phyloP scores from a whole-genome alignment of 2,888 invertebrate species.

The Athrips mouffetella region DNA sequence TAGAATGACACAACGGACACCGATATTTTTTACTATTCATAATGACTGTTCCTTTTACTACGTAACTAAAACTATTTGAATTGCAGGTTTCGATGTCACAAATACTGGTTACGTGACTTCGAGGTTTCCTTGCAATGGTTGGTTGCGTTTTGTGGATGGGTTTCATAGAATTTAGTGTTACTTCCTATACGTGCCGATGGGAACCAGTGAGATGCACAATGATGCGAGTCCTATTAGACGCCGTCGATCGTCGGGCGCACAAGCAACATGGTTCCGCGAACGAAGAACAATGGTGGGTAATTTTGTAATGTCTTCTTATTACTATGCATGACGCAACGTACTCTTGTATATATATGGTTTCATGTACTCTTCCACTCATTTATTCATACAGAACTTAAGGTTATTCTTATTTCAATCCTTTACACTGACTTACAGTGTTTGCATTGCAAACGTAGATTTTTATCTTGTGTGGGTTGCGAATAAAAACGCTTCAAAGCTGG shows the following conservation, averaged over 20 bases:
- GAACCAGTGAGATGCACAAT: slow-evolving; percentile 60
- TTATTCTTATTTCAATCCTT: slow-evolving; percentile 47
- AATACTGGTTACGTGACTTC: slow-evolving; percentile 37
- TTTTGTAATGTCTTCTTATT: slow-evolving; percentile 74
- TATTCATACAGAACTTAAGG: slow-evolving; percentile 50
- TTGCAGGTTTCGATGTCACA: slow-evolving; percentile 20
- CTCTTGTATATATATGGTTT: slow-evolving; percentile 44
- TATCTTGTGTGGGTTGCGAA: slow-evolving; percentile 7
- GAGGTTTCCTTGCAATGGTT: slow-evolving; percentile 16
- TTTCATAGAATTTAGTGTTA: slow-evolving; percentile 40
- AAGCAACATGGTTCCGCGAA: slow-evolving; percentile 66
- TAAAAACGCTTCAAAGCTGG: slow-evolving; percentile 1
- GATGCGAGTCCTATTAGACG: slow-evolving; percentile 57
- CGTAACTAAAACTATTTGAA: slow-evolving; percentile 20
- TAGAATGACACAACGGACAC: not conserved
- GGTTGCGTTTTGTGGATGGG: slow-evolving; percentile 18
- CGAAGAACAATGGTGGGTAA: slow-evolving; percentile 72
- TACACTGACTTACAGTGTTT: slow-evolving; percentile 38
- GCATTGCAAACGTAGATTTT: slow-evolving; percentile 22
- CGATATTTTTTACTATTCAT: not conserved
- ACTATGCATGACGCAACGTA: slow-evolving; percentile 68
- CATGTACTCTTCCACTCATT: slow-evolving; percentile 49
- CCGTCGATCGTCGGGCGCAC: slow-evolving; percentile 51
- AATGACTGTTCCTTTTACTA: slow-evolving; percentile 16
- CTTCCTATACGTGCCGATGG: slow-evolving; percentile 49